A percentile compares a stretch with the other conserved stretches of the same genome.
Evolutionary conservation across 53 echinoderm and acorn worm species (phyloP).

Genomic region (Echinarachnius parma): DNA sequence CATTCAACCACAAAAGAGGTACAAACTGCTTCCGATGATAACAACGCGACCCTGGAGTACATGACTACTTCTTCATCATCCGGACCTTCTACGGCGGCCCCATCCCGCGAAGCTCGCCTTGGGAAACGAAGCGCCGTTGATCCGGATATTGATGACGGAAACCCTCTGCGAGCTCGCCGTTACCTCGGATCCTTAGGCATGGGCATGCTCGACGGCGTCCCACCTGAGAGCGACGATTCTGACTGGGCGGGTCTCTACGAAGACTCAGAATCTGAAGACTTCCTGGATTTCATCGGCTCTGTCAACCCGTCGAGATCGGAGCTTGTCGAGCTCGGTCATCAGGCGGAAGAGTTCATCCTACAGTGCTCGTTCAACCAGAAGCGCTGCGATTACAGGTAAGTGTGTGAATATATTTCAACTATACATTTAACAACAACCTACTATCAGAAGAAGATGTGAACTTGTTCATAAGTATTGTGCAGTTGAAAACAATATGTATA

Average conservation of each 20-base stretch:
- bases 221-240: conserved; percentile 16
- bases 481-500: too few species aligned
- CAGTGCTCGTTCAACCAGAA: conserved; percentile 70
- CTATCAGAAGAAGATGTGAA: too few species aligned
- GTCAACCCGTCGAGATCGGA: conserved; percentile 64
- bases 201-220: neutral
- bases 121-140: neutral
- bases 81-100: neutral
- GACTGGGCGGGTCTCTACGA: conserved; percentile 58
- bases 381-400: conserved; percentile 62
- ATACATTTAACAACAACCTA: neutral
- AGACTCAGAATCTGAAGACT: conserved; percentile 58
- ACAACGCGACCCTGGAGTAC: neutral
- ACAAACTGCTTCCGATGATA: neutral
- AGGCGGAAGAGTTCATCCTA: conserved; percentile 54
- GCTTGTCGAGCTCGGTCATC: conserved; percentile 55
- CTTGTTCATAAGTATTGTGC: too few species aligned
- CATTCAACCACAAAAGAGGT: neutral
- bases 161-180: neutral
- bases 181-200: neutral
- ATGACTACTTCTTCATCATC: neutral
- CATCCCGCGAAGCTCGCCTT: too few species aligned
- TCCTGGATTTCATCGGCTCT: conserved; percentile 56
- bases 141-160: neutral
- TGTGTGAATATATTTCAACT: neutral